A percentile compares a stretch with the other conserved stretches of the same genome.
phyloP scores from a whole-genome alignment of 2,888 invertebrate genomes.

The Reticulitermes lucifugus region DNA sequence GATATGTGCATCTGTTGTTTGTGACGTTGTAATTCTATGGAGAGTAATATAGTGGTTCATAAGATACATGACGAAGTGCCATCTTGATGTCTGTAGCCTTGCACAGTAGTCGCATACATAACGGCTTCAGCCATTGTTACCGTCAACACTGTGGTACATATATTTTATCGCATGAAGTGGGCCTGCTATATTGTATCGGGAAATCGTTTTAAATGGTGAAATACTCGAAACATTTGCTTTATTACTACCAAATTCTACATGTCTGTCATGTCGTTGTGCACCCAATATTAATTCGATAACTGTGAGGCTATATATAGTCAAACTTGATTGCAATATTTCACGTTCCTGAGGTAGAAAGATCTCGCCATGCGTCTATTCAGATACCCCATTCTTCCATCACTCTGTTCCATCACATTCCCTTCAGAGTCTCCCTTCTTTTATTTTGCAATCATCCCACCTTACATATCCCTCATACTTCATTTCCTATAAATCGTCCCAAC shows the following conservation, averaged over 20 bases:
- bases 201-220: too few species aligned
- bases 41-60: too few species aligned
- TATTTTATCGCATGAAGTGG: too few species aligned
- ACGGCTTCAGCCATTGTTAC: too few species aligned
- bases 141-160: too few species aligned
- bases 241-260: not conserved
- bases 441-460: not conserved
- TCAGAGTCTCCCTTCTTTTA: not conserved
- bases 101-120: too few species aligned
- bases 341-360: not conserved
- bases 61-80: too few species aligned
- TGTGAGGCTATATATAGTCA: not conserved
- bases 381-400: slow-evolving; percentile 2
- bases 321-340: not conserved
- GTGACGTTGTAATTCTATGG: too few species aligned
- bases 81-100: too few species aligned
- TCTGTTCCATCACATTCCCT: not conserved
- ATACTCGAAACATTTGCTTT: not conserved
- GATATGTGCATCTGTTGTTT: too few species aligned
- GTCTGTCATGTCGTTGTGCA: not conserved
- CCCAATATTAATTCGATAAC: not conserved
- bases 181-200: too few species aligned
- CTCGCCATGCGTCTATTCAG: not conserved
- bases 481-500: not conserved
- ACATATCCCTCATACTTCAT: not conserved